phyloP scores from a whole-genome alignment of 2,113 vertebrate species.

The Peromyscus maniculatus region DNA sequence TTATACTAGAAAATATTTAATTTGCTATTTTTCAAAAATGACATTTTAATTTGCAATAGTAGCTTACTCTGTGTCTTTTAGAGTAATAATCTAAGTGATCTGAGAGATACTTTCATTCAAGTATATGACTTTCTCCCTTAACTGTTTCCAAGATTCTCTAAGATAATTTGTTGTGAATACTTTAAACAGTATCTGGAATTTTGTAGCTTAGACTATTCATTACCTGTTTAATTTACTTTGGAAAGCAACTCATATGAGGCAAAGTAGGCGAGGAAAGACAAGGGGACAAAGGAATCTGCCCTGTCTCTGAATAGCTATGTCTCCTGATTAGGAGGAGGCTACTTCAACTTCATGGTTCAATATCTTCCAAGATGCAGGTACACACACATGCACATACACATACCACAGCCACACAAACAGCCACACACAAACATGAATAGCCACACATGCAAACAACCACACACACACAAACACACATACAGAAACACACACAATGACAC shows the following conservation, averaged over 20 bases:
- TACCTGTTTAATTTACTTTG: neutral
- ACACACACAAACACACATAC: too few species aligned
- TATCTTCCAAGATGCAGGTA: neutral
- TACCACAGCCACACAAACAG: neutral
- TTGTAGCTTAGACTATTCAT: neutral
- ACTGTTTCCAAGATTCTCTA: neutral
- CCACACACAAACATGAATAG: neutral
- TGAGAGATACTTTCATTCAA: neutral
- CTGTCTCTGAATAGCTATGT: neutral
- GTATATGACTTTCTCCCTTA: neutral
- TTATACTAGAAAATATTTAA: neutral
- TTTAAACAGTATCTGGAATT: neutral
- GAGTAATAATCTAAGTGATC: neutral
- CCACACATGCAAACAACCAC: neutral
- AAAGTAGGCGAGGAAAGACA: neutral
- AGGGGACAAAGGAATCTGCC: neutral
- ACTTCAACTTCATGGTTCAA: neutral
- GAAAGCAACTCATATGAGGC: neutral
- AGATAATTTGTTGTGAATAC: neutral
- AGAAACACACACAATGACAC: too few species aligned
- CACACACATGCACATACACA: neutral
- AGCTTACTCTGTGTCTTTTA: neutral
- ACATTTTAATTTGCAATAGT: neutral
- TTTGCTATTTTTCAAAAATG: neutral
- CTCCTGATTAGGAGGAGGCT: neutral